These are phyloP conservation scores for Limonius californicus DNA, from an alignment of 1,140 invertebrate genomes.

Conservation along the genomic window DNA sequence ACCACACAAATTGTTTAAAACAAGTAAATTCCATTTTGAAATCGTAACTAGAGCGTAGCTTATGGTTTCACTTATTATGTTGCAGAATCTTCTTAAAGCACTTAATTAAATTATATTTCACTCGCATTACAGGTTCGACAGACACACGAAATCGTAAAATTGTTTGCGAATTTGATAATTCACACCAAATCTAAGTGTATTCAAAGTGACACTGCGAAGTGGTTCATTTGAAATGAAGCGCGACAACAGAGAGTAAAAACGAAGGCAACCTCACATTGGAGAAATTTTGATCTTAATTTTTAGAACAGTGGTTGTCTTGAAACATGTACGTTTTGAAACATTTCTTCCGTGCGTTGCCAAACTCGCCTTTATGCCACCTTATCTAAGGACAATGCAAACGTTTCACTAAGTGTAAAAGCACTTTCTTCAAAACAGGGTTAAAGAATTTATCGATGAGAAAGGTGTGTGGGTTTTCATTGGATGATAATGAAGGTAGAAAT, in stretches of 20 bases:
- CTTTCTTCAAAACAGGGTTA: constrained; percentile 24
- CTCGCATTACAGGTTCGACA: not conserved
- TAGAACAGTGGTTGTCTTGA: constrained; percentile 31
- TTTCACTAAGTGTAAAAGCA: not conserved
- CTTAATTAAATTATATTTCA: not conserved
- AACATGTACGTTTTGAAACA: not conserved
- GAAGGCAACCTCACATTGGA: constrained; percentile 31
- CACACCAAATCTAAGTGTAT: not conserved
- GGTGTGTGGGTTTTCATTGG: not conserved
- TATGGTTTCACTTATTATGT: constrained; percentile 34
- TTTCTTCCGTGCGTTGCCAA: not conserved
- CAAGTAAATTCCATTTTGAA: constrained; percentile 41
- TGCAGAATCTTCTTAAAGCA: constrained; percentile 1
- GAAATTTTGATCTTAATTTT: constrained; percentile 40
- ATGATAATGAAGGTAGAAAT: not conserved
- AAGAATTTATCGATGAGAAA: not conserved
- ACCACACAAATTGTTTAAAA: constrained; percentile 38
- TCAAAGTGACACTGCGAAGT: not conserved
- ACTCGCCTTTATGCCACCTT: not conserved
- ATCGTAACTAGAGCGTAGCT: constrained; percentile 38
- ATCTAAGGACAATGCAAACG: not conserved
- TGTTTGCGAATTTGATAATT: not conserved
- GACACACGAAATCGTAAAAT: not conserved
- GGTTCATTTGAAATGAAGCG: not conserved
- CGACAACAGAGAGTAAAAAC: constrained; percentile 38